Evolutionary conservation across 2,113 vertebrate species (phyloP).

Genomic region (Gulo gulo): DNA sequence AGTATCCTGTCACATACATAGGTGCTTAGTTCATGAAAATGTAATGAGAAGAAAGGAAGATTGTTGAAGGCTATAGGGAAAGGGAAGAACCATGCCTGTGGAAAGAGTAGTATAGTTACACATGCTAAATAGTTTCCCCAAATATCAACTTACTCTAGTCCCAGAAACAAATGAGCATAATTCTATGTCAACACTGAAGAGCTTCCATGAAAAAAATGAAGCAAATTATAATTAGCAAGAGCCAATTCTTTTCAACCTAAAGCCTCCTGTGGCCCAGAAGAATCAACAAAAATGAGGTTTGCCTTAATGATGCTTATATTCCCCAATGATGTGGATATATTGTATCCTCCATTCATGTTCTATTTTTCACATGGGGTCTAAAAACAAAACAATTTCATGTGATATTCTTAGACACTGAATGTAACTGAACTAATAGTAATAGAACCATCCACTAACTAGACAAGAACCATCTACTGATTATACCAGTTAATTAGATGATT

Average conservation of each 20-base stretch:
- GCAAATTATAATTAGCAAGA: neutral
- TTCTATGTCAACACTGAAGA: neutral
- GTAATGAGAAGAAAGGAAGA: neutral
- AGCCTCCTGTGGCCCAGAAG: neutral
- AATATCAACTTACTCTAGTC: neutral
- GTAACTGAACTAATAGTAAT: neutral
- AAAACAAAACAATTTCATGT: neutral
- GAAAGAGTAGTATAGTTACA: neutral
- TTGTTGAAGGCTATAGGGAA: neutral
- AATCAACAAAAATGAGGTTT: neutral
- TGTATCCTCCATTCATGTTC: neutral
- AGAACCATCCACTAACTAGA: neutral
- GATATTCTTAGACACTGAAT: neutral
- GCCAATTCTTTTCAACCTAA: neutral
- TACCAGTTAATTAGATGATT: neutral
- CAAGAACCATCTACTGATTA: neutral
- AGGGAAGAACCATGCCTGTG: neutral
- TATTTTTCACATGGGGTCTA: neutral
- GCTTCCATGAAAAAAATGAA: neutral
- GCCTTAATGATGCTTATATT: neutral
- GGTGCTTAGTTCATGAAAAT: neutral
- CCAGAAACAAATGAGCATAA: neutral
- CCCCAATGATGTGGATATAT: neutral
- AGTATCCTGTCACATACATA: neutral
- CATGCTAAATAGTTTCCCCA: neutral